These are phyloP conservation scores for Sphyrna mokarran DNA, from an alignment of 2,113 vertebrate genomes.

Conservation along the genomic window DNA sequence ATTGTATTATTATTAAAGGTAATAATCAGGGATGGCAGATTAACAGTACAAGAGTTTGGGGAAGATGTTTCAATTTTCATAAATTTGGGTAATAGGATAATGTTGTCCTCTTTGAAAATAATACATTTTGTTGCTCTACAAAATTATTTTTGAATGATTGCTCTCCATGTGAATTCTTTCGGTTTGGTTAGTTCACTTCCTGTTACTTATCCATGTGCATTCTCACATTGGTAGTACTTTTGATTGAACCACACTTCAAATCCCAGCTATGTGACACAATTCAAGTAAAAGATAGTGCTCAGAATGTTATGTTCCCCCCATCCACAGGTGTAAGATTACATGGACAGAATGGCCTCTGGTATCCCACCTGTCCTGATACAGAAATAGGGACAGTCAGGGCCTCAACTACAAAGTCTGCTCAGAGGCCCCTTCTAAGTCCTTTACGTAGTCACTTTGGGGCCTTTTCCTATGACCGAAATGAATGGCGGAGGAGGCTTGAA, in stretches of 20 bases:
- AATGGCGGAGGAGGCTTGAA: too few relatives aligned
- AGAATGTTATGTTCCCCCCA: too few relatives aligned
- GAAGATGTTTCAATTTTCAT: background rate
- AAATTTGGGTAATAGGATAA: background rate
- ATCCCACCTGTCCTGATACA: too few relatives aligned
- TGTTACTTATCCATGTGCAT: background rate
- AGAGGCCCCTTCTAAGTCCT: too few relatives aligned
- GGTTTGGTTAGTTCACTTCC: background rate
- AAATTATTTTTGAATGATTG: background rate
- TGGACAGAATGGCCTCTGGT: too few relatives aligned
- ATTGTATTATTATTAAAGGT: background rate
- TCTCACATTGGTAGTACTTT: background rate
- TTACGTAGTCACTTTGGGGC: too few relatives aligned
- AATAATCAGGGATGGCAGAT: background rate
- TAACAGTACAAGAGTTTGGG: background rate
- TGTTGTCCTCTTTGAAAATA: background rate
- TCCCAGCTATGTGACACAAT: too few relatives aligned
- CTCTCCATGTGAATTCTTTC: background rate
- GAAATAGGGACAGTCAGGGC: too few relatives aligned
- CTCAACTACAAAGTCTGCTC: too few relatives aligned
- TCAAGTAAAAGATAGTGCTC: background rate
- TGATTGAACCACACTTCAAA: background rate
- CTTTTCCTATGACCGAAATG: too few relatives aligned
- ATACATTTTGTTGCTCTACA: background rate
- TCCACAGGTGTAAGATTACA: too few relatives aligned